A percentile compares a stretch with the other conserved stretches of the same genome.
These are phyloP conservation scores for Basileuterus tristriatus DNA, from an alignment of 2,797 vertebrate species.

Conservation along the genomic window DNA sequence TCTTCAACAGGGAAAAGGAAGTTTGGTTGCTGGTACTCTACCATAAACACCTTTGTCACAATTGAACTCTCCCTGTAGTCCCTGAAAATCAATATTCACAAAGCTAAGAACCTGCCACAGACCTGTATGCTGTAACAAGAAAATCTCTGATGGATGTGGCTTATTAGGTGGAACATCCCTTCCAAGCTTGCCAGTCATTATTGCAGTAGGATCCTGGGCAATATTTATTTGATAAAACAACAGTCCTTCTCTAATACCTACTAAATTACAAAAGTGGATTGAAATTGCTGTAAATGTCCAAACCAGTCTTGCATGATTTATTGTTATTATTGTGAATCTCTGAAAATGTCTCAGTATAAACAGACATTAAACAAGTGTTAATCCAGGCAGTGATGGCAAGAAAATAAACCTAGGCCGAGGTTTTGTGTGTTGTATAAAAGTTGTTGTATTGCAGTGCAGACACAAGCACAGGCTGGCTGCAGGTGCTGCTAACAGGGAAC, in stretches of 20 bases:
- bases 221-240: neutral
- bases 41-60: constrained; percentile 90
- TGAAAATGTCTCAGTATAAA: neutral
- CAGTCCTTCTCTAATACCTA: neutral
- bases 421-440: neutral
- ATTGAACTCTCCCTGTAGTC: constrained; percentile 86
- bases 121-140: neutral
- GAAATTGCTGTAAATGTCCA: neutral
- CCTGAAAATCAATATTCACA: constrained; percentile 72
- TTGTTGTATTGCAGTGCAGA: neutral
- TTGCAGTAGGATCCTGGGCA: neutral
- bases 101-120: neutral
- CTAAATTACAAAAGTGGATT: neutral
- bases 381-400: neutral
- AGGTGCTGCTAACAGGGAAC: neutral
- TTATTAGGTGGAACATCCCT: neutral
- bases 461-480: neutral
- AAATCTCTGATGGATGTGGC: neutral
- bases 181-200: neutral
- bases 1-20: constrained; percentile 51
- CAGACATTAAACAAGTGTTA: neutral
- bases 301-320: neutral
- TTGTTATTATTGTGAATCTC: neutral
- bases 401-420: neutral
- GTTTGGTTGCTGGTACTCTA: constrained; percentile 72